These are phyloP conservation scores for Drosophila ironensis DNA, from an alignment of 1,140 invertebrate species.

Conservation along the genomic window DNA sequence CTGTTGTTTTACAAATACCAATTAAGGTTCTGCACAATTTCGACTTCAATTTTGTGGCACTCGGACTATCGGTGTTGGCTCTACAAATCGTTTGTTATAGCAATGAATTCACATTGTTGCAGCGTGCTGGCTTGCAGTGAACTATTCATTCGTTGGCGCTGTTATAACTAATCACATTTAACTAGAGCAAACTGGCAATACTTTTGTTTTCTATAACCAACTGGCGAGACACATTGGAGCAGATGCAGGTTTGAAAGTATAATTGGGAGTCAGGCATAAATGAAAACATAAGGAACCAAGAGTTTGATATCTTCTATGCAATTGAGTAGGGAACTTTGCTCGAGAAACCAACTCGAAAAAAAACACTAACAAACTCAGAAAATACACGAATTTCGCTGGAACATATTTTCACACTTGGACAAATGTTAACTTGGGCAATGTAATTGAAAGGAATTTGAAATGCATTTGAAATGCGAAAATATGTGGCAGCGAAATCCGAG, in stretches of 20 bases:
- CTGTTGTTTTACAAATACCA: no score
- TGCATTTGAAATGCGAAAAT: neutral
- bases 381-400: neutral
- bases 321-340: no score
- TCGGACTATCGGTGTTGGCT: no score
- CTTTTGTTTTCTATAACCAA: neutral
- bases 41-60: no score
- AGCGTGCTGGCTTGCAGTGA: no score
- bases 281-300: constrained; percentile 17
- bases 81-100: no score
- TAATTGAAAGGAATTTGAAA: neutral
- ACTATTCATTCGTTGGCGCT: no score
- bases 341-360: no score
- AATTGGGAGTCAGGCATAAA: constrained; percentile 9
- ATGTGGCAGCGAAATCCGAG: neutral
- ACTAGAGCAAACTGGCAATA: no score
- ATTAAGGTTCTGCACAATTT: no score
- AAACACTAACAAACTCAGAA: neutral
- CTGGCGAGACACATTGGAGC: constrained; percentile 11
- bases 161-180: no score
- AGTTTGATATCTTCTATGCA: constrained; percentile 4
- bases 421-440: neutral
- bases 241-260: constrained; percentile 54
- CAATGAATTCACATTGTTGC: no score
- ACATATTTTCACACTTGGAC: neutral